These are phyloP conservation scores for Danaus melanippus DNA, from an alignment of 1,140 invertebrate genomes.

Conservation along the genomic window DNA sequence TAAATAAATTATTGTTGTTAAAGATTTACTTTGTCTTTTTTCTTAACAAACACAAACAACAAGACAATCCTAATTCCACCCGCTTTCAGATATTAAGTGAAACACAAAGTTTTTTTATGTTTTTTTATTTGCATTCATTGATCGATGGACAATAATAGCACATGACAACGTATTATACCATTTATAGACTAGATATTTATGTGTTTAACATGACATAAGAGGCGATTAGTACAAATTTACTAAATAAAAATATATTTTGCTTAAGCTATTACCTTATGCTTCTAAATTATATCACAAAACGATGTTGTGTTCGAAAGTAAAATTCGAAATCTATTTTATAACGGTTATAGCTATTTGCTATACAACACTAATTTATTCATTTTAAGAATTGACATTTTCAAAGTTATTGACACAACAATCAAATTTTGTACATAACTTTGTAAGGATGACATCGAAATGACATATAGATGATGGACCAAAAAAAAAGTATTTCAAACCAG, in stretches of 20 bases:
- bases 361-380: constrained; percentile 3
- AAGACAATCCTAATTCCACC: no score
- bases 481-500: no score
- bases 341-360: not conserved
- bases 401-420: not conserved
- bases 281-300: constrained; percentile 28
- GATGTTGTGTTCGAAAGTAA: constrained; percentile 18
- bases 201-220: constrained; percentile 20
- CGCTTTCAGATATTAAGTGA: no score
- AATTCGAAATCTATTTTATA: constrained; percentile 10
- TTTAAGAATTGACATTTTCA: constrained; percentile 1
- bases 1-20: constrained; percentile 68
- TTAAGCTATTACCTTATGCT: constrained; percentile 17
- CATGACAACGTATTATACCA: constrained; percentile 28
- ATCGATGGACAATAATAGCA: constrained; percentile 21
- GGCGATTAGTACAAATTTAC: constrained; percentile 8
- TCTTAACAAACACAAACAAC: no score
- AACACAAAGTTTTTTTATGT: constrained; percentile 14
- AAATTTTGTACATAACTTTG: not conserved
- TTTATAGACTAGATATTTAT: constrained; percentile 25
- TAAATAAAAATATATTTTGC: constrained; percentile 22
- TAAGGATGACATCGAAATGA: not conserved
- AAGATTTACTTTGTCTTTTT: constrained; percentile 20
- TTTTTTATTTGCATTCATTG: constrained; percentile 17
- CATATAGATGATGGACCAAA: not conserved